Percentiles rank a stretch among this genome's conserved stretches.
Evolutionary conservation across 2,797 vertebrate genomes (phyloP).

Genomic region (Taenioides sp.): DNA sequence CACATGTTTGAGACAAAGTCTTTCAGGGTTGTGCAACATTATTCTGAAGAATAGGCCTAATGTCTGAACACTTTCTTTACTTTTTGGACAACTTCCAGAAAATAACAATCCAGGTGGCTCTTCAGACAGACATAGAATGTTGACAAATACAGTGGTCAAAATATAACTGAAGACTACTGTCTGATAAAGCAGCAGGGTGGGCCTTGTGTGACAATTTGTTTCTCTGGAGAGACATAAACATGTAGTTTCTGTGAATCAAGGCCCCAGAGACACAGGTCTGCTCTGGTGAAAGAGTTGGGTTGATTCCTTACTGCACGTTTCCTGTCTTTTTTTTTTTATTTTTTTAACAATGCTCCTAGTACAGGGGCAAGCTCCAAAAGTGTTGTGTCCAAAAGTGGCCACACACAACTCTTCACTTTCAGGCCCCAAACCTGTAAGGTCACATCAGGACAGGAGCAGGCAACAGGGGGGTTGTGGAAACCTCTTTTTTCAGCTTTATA

Average conservation of each 20-base stretch:
- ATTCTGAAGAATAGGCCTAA: not conserved
- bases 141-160: conserved; percentile 14
- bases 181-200: conserved; percentile 4
- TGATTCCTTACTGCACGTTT: conserved; percentile 66
- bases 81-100: not conserved
- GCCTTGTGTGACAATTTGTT: conserved; percentile 30
- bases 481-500: not conserved
- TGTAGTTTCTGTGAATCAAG: conserved; percentile 18
- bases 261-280: conserved; percentile 3
- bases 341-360: conserved; percentile 51
- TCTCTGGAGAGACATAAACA: conserved; percentile 31
- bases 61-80: not conserved
- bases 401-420: conserved; percentile 49
- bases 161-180: not conserved
- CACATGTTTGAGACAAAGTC: not conserved
- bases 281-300: conserved; percentile 51
- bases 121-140: conserved; percentile 2
- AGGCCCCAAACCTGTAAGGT: conserved; percentile 48
- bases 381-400: conserved; percentile 48
- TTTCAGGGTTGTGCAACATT: not conserved
- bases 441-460: conserved; percentile 43
- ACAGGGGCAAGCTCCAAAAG: conserved; percentile 55
- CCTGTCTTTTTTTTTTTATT: conserved; percentile 45
- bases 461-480: conserved; percentile 10
- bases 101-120: not conserved